Evolutionary conservation across 2,888 invertebrate species (phyloP), one percentile per base, ranked within the genome.

Genomic region (Zelleria hepariella): DNA sequence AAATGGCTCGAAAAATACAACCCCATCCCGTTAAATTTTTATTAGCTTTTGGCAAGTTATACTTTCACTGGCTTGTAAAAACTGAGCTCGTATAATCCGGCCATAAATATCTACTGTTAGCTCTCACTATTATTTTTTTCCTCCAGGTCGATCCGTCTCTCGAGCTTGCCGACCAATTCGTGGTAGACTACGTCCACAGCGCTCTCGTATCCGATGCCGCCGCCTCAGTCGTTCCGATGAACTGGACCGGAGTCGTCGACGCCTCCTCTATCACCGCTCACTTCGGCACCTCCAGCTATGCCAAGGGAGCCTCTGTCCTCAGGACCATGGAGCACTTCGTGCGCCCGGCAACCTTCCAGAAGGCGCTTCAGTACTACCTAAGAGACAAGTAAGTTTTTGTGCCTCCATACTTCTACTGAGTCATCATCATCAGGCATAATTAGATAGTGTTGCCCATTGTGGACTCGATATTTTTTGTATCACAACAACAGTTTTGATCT

Each of bases 271-370:
- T 94, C 10, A 72, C 77, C 2, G 76, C 82, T 0, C 92, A 92
- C 77, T 95, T 95, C 70, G 92, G 92, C 68, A 82, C 80, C 21
- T 92, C 94, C 59, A 91, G 93, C 6, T 95, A 95, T 66, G 91
- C 91, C 51, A 95, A 95, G 72, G 93, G 92, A 25, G 91, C 86
- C 49, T 77, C 90, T 0, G 89, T 93, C 0, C 83, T 94, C 24
- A 91, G 91, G 59, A 94, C 93, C 93, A 71, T 94, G 63, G 91
- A 91, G 64, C 91, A 93, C 66, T 82, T 91, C 8, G 80, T 93
- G 55, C 92, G 93, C 8, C 68, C 73, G 0, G 75, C 74, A 0
- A 82, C 80, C 0, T 94, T 94, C 72, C 80, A 87, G 65, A 74
- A 72, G 51, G 91, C 92, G 2, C 71, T 94, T 54, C 82, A 86